Evolutionary conservation across 2,113 vertebrate genomes (phyloP).

Genomic region (Lagopus leucura): DNA sequence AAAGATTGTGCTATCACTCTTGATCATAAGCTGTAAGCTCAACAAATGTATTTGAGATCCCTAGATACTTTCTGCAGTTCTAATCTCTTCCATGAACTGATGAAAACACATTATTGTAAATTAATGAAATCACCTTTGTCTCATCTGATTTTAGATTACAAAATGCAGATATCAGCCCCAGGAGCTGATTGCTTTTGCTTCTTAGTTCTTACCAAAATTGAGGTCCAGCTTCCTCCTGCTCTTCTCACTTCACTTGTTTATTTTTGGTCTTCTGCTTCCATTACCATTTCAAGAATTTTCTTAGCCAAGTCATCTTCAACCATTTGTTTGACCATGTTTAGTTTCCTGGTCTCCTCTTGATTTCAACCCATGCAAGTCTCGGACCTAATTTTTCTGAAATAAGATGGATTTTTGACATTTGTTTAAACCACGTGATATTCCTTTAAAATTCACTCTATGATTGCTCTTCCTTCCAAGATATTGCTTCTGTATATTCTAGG

Average conservation of each 20-base stretch:
- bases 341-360: background rate
- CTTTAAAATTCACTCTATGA: background rate
- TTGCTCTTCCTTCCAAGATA: background rate
- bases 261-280: background rate
- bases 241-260: background rate
- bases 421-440: background rate
- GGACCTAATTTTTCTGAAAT: background rate
- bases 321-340: background rate
- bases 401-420: background rate
- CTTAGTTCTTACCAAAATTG: background rate
- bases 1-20: background rate
- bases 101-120: background rate
- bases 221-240: background rate
- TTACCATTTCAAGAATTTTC: background rate
- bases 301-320: background rate
- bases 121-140: background rate
- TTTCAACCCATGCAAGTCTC: background rate
- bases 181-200: background rate
- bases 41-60: background rate
- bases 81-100: background rate
- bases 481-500: background rate
- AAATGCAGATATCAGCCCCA: background rate
- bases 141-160: background rate
- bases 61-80: background rate
- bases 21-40: background rate